A percentile compares a stretch with the other conserved stretches of the same genome.
Conservation (phyloP, 2,113 vertebrate species). For the Bambusicola thoracicus region DNA sequence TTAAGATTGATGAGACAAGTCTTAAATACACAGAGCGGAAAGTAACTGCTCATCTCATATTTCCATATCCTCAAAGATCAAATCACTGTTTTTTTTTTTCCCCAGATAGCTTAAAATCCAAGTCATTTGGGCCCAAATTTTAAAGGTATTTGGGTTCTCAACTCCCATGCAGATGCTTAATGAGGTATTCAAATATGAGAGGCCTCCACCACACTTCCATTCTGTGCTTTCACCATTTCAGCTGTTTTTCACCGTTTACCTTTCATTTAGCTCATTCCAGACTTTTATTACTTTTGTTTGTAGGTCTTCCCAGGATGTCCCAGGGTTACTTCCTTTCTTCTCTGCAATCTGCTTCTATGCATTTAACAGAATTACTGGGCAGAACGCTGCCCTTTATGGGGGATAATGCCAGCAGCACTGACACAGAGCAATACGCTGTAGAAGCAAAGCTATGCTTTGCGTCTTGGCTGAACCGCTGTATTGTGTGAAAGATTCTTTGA, state of each 20-base stretch:
- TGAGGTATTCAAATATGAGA: neutral
- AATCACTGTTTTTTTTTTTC: neutral
- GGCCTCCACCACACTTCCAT: neutral
- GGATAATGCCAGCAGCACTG: neutral
- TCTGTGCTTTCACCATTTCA: neutral
- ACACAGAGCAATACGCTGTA: rapidly evolving
- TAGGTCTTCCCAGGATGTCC: neutral
- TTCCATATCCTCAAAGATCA: neutral
- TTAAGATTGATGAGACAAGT: neutral
- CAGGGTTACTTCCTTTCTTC: neutral
- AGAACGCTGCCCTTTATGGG: rapidly evolving
- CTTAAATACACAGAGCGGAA: neutral
- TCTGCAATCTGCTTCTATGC: neutral
- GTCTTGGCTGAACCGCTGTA: rapidly evolving
- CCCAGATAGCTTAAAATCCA: neutral
- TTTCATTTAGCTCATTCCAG: neutral
- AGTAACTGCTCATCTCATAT: neutral
- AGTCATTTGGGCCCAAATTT: neutral
- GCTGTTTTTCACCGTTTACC: neutral
- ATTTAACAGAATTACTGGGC: neutral
- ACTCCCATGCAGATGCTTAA: neutral
- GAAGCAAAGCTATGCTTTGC: neutral
- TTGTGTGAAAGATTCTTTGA: neutral
- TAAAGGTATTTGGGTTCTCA: neutral
- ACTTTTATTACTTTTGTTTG: neutral